Evolutionary conservation across 2,888 invertebrate species (phyloP).

Genomic region (Reticulitermes lucifugus): DNA sequence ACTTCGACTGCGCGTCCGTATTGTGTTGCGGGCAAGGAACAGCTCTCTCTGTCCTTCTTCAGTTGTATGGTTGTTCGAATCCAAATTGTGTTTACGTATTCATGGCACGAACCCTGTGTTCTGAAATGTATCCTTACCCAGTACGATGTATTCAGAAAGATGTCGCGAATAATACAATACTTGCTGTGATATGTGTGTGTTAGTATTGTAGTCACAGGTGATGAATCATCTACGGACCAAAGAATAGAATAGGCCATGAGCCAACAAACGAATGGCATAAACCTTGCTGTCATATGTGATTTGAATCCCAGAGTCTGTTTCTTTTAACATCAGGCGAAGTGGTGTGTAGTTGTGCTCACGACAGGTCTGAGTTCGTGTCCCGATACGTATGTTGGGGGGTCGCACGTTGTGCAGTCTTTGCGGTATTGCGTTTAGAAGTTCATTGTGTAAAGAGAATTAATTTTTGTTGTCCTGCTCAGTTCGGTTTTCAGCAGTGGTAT

Average conservation of each 20-base stretch:
- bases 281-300: not conserved
- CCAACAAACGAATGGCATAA: not conserved
- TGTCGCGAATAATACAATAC: not conserved
- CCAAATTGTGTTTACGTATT: not conserved
- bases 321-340: not conserved
- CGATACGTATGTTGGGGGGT: not conserved
- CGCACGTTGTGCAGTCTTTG: too few species aligned
- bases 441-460: too few species aligned
- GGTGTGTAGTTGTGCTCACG: not conserved
- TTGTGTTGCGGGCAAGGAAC: too few species aligned
- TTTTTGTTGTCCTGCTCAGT: too few species aligned
- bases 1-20: too few species aligned
- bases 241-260: not conserved
- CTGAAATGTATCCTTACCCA: conserved; percentile 11
- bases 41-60: too few species aligned
- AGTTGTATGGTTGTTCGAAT: too few species aligned
- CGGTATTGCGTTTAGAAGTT: too few species aligned
- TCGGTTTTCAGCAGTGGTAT: too few species aligned
- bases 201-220: not conserved
- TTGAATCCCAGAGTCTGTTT: not conserved
- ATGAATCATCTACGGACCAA: not conserved
- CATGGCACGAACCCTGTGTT: not conserved
- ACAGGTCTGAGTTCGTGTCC: not conserved
- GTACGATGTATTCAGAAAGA: not conserved
- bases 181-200: not conserved